Evolutionary conservation across 1,140 invertebrate genomes (phyloP), one percentile per base, ranked within the genome.

Genomic region (Hypsibius dujardini): DNA sequence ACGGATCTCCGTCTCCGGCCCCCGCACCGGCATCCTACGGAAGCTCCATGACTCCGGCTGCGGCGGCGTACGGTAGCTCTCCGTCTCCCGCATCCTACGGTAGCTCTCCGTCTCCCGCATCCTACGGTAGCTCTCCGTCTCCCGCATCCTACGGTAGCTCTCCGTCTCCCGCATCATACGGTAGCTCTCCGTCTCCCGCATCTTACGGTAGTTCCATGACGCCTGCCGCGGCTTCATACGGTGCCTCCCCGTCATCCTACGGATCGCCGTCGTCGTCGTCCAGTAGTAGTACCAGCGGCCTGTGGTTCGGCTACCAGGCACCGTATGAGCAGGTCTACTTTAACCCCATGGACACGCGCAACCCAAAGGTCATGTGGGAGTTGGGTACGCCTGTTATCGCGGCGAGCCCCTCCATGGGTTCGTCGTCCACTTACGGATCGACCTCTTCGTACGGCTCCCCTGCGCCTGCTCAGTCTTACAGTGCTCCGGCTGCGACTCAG

Each of bases 261-360:
- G 45, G 62, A 7, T 12, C 3, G 3, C 3, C 12, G 3, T 12
- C 12, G 12, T 67, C 62, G 12, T 15, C 12, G 12, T 15, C 62
- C 62, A 67, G 12, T 45, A 67, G 62, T 42, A 42, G 12, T 7
- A 42, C 12, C n/a, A 56, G 50, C 45, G 62, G 62, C 12, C 7
- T 67, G 42, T 67, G 12, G 12, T 67, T 67, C 0, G 62, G 12
- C 12, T 67, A 67, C 42, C 12, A 67, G 62, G 12, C 7, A 7
- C 62, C 62, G 42, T 67, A 15, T 42, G 45, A 45, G 3, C 12
- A 3, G 12, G 12, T 42, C 3, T 67, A 67, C 42, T 67, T 15
- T 42, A 67, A 67, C 45, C 62, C 62, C 3, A 67, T 67, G 62
- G 62, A 67, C 62, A 67, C 12, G 3, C 62, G 62, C 62, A 67